Conservation (phyloP, 2,113 vertebrate species). For the Amblyornis subalaris region DNA sequence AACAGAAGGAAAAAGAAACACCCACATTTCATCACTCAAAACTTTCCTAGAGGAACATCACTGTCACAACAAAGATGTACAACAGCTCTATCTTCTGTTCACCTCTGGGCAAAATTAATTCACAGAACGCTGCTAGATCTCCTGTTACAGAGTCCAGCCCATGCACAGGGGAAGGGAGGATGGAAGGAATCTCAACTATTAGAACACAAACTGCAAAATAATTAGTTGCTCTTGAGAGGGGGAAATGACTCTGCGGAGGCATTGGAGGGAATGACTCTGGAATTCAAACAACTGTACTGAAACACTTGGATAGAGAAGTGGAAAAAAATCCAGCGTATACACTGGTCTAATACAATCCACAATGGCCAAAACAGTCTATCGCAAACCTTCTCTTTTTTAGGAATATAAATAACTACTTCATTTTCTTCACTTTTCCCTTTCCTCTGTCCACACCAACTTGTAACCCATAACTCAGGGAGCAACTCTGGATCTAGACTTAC, state of each 20-base stretch:
- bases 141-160: neutral
- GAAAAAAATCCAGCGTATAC: neutral
- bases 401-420: neutral
- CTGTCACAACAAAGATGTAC: neutral
- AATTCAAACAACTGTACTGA: constrained; percentile 26
- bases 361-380: neutral
- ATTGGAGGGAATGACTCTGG: neutral
- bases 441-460: neutral
- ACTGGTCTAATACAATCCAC: neutral
- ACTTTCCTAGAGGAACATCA: neutral
- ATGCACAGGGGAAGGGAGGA: neutral
- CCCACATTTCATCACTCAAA: neutral
- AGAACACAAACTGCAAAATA: constrained; percentile 21
- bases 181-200: constrained; percentile 28
- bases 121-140: neutral
- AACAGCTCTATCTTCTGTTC: neutral
- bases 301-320: neutral
- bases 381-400: neutral
- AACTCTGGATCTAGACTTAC: neutral
- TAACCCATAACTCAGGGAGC: neutral
- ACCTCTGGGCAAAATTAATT: neutral
- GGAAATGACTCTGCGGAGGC: neutral
- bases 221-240: neutral
- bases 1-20: neutral
- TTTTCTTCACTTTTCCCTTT: neutral